Evolutionary conservation across 2,113 vertebrate species (phyloP).

Genomic region (Syngnathus floridae): DNA sequence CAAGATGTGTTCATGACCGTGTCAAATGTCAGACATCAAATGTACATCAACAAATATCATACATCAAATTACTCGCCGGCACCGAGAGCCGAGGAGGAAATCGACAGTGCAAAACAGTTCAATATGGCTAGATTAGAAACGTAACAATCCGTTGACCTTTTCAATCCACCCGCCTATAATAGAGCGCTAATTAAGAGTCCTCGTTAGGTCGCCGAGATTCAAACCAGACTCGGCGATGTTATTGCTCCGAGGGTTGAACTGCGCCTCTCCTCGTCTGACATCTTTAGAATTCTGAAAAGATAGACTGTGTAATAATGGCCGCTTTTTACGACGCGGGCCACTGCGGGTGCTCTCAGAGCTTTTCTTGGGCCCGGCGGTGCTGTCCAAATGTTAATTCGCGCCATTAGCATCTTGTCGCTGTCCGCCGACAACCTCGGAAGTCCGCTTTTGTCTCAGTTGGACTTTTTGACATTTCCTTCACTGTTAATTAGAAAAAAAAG

Average conservation of each 20-base stretch:
- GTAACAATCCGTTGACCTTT: slow-evolving; percentile 15
- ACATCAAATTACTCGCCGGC: background rate
- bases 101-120: background rate
- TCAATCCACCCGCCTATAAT: background rate
- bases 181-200: slow-evolving; percentile 5
- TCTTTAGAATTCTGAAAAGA: background rate
- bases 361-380: background rate
- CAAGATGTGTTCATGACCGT: background rate
- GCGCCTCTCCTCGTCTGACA: background rate
- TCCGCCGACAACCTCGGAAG: background rate
- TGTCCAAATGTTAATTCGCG: background rate
- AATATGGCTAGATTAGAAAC: background rate
- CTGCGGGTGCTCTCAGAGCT: background rate
- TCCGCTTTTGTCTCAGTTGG: too few species aligned
- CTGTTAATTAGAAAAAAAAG: too few species aligned
- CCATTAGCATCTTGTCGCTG: background rate
- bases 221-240: background rate
- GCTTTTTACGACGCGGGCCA: background rate
- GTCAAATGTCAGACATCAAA: background rate
- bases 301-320: background rate
- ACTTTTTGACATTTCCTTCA: too few species aligned
- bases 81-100: background rate
- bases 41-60: background rate
- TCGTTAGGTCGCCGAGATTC: slow-evolving; percentile 4
- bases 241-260: slow-evolving; percentile 3